A percentile compares a stretch with the other conserved stretches of the same genome.
These are phyloP conservation scores for Trissonchulus sp. DNA, from an alignment of 2,888 invertebrate genomes.

Conservation along the genomic window DNA sequence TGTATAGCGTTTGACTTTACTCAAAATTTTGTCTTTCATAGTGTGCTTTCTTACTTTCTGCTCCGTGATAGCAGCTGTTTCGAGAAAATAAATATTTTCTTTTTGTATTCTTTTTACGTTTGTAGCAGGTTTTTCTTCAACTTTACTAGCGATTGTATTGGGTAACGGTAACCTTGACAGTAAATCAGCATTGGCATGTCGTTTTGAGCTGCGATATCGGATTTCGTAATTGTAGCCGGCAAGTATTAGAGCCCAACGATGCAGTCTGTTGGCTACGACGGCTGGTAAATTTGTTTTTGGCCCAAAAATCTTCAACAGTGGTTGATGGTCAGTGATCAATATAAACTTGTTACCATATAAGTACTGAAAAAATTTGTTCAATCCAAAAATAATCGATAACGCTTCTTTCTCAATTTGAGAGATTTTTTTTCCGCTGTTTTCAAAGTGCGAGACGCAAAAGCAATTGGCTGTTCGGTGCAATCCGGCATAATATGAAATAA, in stretches of 20 bases:
- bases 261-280: neutral
- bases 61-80: neutral
- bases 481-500: neutral
- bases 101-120: neutral
- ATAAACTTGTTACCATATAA: constrained; percentile 19
- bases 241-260: neutral
- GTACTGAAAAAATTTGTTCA: neutral
- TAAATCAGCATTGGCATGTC: neutral
- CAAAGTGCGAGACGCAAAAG: neutral
- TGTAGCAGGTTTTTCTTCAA: neutral
- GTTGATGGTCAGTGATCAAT: neutral
- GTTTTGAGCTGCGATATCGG: neutral
- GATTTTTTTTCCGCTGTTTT: neutral
- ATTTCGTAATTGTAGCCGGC: neutral
- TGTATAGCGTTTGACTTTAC: too few species aligned
- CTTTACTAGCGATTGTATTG: neutral
- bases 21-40: too few species aligned
- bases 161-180: neutral
- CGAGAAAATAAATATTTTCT: neutral
- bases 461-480: neutral
- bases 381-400: neutral
- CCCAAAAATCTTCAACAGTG: constrained; percentile 8
- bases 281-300: neutral
- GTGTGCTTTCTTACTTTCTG: neutral
- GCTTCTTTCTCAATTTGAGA: constrained; percentile 16